A percentile compares a stretch with the other conserved stretches of the same genome.
These are phyloP conservation scores for Ostrea denselamellosa DNA, from an alignment of 1,140 invertebrate genomes.

Conservation along the genomic window DNA sequence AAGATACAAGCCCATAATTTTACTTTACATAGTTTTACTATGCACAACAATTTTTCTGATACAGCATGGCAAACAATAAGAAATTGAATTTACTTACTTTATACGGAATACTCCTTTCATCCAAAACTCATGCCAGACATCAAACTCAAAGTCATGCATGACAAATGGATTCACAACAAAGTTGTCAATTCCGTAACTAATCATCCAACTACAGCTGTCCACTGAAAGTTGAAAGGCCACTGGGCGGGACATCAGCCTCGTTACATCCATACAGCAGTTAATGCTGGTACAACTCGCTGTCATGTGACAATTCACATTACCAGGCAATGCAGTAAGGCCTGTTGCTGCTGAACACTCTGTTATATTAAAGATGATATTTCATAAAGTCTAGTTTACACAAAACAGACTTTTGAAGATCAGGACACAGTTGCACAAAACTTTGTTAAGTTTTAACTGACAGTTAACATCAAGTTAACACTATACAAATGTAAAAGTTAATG, in stretches of 20 bases:
- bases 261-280: slow-evolving; percentile 37
- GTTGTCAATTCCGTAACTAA: slow-evolving; percentile 47
- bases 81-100: slow-evolving; percentile 15
- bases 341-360: background rate
- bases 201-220: slow-evolving; percentile 43
- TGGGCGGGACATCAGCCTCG: slow-evolving; percentile 17
- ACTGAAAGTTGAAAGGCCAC: slow-evolving; percentile 40
- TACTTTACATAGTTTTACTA: too few species aligned
- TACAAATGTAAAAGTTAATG: too few species aligned
- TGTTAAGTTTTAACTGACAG: too few species aligned
- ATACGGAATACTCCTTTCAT: slow-evolving; percentile 39
- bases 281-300: slow-evolving; percentile 32
- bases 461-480: too few species aligned
- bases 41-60: too few species aligned
- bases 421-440: too few species aligned
- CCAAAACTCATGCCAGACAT: slow-evolving; percentile 24
- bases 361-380: background rate
- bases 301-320: slow-evolving; percentile 25
- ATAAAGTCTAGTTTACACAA: too few species aligned
- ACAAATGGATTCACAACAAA: background rate
- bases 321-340: background rate
- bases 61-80: background rate
- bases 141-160: slow-evolving; percentile 32
- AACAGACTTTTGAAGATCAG: too few species aligned
- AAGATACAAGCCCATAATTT: too few species aligned